Evolutionary conservation across 2,888 invertebrate species (phyloP).

Genomic region (Stramonita haemastoma): DNA sequence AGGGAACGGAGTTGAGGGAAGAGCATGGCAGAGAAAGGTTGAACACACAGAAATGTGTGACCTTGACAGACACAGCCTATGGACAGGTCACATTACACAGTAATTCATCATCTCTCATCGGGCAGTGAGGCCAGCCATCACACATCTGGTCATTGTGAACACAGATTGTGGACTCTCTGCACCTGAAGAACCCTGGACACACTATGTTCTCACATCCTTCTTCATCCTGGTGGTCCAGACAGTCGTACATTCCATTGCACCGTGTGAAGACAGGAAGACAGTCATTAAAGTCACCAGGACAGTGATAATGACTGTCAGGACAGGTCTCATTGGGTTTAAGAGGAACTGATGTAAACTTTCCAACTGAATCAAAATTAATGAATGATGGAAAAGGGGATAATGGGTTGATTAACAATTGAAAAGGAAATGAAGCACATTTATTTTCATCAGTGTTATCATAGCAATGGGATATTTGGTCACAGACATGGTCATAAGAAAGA

Average conservation of each 20-base stretch:
- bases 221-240: background rate
- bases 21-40: background rate
- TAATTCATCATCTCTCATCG: background rate
- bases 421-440: background rate
- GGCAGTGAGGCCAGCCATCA: conserved; percentile 21
- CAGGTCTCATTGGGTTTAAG: background rate
- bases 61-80: background rate
- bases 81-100: background rate
- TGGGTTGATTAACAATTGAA: background rate
- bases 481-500: background rate
- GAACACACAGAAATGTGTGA: background rate
- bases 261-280: conserved; percentile 19
- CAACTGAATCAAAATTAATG: background rate
- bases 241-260: background rate
- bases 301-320: conserved; percentile 6
- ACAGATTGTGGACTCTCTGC: background rate
- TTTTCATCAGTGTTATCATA: background rate
- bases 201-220: background rate
- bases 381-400: background rate
- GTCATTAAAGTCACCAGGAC: conserved; percentile 14
- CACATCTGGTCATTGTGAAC: conserved; percentile 8
- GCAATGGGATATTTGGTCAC: background rate
- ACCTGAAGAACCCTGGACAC: conserved; percentile 10
- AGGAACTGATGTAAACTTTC: background rate
- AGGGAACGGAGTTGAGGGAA: background rate